Conservation (phyloP, 2,888 invertebrate genomes). For the Drosophila aldrichi region DNA sequence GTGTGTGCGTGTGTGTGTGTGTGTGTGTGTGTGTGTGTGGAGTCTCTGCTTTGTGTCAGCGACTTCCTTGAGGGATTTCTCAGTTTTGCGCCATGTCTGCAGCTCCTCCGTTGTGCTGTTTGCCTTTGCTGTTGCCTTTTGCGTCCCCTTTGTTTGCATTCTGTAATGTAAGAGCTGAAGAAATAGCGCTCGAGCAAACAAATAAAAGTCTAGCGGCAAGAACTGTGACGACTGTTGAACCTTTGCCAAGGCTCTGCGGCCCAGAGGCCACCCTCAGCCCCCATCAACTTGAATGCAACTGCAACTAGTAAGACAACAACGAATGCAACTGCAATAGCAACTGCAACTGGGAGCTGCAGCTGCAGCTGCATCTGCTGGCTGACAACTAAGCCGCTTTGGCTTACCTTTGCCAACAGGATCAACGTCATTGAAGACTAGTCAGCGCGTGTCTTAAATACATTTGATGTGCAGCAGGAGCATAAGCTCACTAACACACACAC, state of each 20-base stretch:
- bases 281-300: conserved; percentile 27
- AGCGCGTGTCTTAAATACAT: conserved; percentile 64
- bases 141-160: conserved; percentile 50
- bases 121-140: conserved; percentile 28
- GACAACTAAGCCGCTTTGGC: conserved; percentile 70
- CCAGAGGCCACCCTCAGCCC: conserved; percentile 27
- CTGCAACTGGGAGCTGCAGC: neutral
- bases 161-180: conserved; percentile 49
- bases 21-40: neutral
- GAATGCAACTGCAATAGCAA: conserved; percentile 10
- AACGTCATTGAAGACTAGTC: conserved; percentile 56
- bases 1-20: neutral
- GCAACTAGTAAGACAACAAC: neutral
- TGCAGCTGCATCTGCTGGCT: conserved; percentile 14
- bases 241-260: conserved; percentile 39
- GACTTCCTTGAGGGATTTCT: conserved; percentile 65
- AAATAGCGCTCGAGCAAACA: conserved; percentile 60
- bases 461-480: conserved; percentile 30
- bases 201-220: conserved; percentile 59
- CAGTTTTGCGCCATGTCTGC: conserved; percentile 43
- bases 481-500: neutral
- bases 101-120: conserved; percentile 26
- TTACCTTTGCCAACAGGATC: conserved; percentile 69
- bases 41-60: conserved; percentile 28
- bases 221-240: conserved; percentile 74